Evolutionary conservation across 2,113 vertebrate species (phyloP), one percentile per base, ranked within the genome.

Genomic region (Forbesichthys papilliferus): DNA sequence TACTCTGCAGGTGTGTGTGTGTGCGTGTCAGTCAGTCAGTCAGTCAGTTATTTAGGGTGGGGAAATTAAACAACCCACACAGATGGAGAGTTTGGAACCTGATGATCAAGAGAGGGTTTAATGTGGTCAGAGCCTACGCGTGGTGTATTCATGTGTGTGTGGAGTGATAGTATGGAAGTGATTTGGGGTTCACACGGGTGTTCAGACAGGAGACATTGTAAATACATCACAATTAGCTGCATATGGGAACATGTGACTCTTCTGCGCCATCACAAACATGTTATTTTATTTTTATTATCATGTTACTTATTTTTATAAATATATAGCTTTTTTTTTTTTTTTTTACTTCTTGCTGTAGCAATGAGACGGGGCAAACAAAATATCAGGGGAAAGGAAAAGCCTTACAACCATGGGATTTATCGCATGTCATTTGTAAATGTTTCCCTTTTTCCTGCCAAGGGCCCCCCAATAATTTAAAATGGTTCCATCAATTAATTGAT

Each of bases 191-290:
- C 71, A 81, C 86, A 79, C 89, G 82, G 80, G 78, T 83, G 85
- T 88, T 90, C 85, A 91, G 85, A 90, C 87, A 76, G 85, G 79
- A 82, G 71, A 65, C 76, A 64, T 79, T 74, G 86, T 88, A 86
- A 88, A 91, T 86, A 85, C 71, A 67, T 67, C 66, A 66, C 82
- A 83, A 88, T 88, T 87, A 84, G 82, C 69, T 69, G 55, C 85
- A 85, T 83, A 78, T 85, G 88, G 82, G 62, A 79, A 75, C 82
- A 68, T 68, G 73, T 75, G 83, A 78, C 66, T 83, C 14, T 18
- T 13, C 64, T 65, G 57, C 66, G 74, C 70, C 60, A 33, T 75
- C 64, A 10, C 48, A 27, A 49, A 66, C 58, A 2, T 48, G 60
- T 68, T 59, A 2, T 27, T 27, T 27, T 27, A 27, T 27, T 27